Conservation (phyloP, 2,888 invertebrate species). For the Caenorhabditis wallacei region DNA sequence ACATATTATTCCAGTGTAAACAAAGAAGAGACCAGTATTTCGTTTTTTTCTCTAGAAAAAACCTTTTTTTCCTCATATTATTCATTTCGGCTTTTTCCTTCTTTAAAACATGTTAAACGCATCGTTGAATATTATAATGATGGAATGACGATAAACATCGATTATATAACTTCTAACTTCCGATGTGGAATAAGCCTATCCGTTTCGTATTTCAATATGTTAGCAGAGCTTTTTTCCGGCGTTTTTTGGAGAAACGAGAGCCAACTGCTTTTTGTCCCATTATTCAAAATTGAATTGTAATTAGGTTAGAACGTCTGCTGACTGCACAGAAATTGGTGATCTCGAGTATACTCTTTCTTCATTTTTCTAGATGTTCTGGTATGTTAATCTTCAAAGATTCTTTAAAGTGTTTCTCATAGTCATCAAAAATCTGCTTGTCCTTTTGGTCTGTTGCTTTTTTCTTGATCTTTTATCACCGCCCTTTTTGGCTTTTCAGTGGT, state of each 20-base stretch:
- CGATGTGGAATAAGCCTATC: constrained; percentile 16
- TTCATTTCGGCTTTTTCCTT: background rate
- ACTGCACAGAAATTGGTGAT: constrained; percentile 14
- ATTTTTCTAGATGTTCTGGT: background rate
- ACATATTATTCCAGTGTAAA: constrained; percentile 45
- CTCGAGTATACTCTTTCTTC: background rate
- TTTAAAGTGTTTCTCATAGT: background rate
- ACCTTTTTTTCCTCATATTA: background rate
- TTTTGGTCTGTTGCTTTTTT: background rate
- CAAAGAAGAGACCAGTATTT: constrained; percentile 8
- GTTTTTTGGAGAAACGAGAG: constrained; percentile 22
- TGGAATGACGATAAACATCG: background rate
- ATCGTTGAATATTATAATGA: background rate
- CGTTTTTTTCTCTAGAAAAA: background rate
- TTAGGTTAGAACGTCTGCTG: constrained; percentile 51
- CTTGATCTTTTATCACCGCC: background rate
- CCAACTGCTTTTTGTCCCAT: constrained; percentile 13
- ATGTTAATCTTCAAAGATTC: constrained; percentile 22
- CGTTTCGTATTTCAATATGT: constrained; percentile 1
- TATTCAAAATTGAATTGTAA: constrained; percentile 46
- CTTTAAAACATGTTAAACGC: constrained; percentile 3
- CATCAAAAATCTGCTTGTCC: constrained; percentile 38
- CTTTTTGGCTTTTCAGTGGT: background rate
- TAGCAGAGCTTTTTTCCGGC: constrained; percentile 2
- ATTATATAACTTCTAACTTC: constrained; percentile 24